Percentiles rank a stretch among this genome's conserved stretches.
Conservation (phyloP, 2,888 invertebrate species). For the Cheilosia soror region DNA sequence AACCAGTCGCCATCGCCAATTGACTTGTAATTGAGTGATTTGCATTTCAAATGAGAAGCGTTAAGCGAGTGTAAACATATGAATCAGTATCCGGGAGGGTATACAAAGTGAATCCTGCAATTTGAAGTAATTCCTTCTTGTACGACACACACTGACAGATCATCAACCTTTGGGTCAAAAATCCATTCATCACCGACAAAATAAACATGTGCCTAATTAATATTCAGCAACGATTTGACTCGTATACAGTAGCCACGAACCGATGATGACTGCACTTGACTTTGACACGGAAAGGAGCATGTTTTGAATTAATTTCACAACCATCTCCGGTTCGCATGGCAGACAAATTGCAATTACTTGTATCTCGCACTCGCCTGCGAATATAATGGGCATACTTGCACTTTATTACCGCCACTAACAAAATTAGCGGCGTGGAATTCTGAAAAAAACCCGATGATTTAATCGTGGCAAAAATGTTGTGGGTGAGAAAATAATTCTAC, state of each 20-base stretch:
- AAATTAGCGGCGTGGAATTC: conserved; percentile 42
- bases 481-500: conserved; percentile 40
- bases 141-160: neutral
- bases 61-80: neutral
- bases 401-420: neutral
- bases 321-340: conserved; percentile 34
- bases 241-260: neutral
- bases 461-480: conserved; percentile 17
- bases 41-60: neutral
- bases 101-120: conserved; percentile 19
- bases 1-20: conserved; percentile 1
- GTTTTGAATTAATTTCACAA: conserved; percentile 31
- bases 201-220: conserved; percentile 19
- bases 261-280: conserved; percentile 51
- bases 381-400: conserved; percentile 1
- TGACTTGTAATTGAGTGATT: conserved; percentile 2
- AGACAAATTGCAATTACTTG: conserved; percentile 1
- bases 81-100: conserved; percentile 39
- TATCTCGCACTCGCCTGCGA: conserved; percentile 19
- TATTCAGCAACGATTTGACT: conserved; percentile 17
- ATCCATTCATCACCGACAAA: conserved; percentile 6
- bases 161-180: conserved; percentile 32
- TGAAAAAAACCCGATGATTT: conserved; percentile 50
- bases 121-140: conserved; percentile 6
- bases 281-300: conserved; percentile 36